Base-by-base conservation (phyloP, 2,888 invertebrate genomes). In the Hipparchia sbordonii region DNA sequence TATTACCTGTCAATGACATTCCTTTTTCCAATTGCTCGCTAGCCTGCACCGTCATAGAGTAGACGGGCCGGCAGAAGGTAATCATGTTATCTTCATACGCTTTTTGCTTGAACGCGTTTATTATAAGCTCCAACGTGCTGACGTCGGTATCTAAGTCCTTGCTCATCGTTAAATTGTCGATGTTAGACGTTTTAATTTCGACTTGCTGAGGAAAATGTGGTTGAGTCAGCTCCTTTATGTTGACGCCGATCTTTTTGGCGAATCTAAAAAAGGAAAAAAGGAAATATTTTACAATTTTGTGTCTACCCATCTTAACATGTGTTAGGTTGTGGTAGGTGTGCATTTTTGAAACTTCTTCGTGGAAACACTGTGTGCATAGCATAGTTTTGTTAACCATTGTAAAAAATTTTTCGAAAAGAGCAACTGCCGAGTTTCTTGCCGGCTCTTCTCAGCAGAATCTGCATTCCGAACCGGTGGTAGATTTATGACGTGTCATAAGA, bases 31-130 rank as follows among this genome's bases (percentile, higher is more conserved):
- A 85, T 81, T 97, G 96, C 0, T 95, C 94, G 3, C 97, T 94
- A 62, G 94, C 95, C 10, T 95, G 95, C n/a, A 97, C 89, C 13
- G 96, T 95, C 76, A 96, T 94, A 71, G 96, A 96, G 84, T 98
- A 98, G 8, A 98, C 91, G 0, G 98, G 97, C 76, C 95, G 89
- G 74, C 90, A 89, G 82, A 96, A 96, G 10, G 95, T 94, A 74
- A 98, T 95, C 6, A 91, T 84, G 77, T 97, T 95, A 86, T 98
- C 98, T 83, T 96, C 96, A 76, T 96, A 95, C 5, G 95, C 90
- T 33, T 95, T 95, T 85, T 96, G 95, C 65, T 94, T 94, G 72
- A 98, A 94, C 0, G 97, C 97, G 75, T 96, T 96, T n/a, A 97
- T 86, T 46, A 97, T 96, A 3, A 97, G 90, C 62, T 95, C 94